These are phyloP conservation scores for Drosophila malerkotliana DNA, from an alignment of 1,140 invertebrate species.

Conservation along the genomic window DNA sequence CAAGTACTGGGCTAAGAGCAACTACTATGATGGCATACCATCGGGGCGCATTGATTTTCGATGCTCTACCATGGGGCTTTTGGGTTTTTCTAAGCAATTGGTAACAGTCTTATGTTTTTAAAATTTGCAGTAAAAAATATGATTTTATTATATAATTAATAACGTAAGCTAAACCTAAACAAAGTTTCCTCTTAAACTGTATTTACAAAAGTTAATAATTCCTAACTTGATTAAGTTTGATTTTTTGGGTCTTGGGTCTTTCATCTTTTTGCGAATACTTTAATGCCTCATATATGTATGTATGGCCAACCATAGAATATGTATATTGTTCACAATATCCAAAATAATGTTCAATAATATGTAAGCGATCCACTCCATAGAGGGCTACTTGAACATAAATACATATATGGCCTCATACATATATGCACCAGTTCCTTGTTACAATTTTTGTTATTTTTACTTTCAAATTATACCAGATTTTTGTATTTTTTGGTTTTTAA, in stretches of 20 bases:
- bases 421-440: neutral
- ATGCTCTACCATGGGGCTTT: neutral
- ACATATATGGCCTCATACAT: neutral
- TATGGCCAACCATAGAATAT: neutral
- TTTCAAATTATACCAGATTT: neutral
- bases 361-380: too few relatives aligned
- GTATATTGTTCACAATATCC: too few relatives aligned
- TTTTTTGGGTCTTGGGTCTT: neutral
- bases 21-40: slow-evolving; percentile 34
- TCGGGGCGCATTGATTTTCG: slow-evolving; percentile 27
- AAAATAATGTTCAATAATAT: neutral
- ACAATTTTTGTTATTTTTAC: neutral
- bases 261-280: neutral
- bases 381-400: neutral
- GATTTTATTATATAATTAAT: neutral
- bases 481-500: neutral
- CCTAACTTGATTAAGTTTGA: neutral
- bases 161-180: neutral
- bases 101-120: neutral
- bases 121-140: neutral
- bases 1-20: slow-evolving; percentile 74
- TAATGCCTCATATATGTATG: neutral
- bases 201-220: neutral
- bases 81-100: neutral
- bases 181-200: neutral